phyloP scores from a whole-genome alignment of 2,797 vertebrate genomes.

The Microctenopoma stevenorrisi region DNA sequence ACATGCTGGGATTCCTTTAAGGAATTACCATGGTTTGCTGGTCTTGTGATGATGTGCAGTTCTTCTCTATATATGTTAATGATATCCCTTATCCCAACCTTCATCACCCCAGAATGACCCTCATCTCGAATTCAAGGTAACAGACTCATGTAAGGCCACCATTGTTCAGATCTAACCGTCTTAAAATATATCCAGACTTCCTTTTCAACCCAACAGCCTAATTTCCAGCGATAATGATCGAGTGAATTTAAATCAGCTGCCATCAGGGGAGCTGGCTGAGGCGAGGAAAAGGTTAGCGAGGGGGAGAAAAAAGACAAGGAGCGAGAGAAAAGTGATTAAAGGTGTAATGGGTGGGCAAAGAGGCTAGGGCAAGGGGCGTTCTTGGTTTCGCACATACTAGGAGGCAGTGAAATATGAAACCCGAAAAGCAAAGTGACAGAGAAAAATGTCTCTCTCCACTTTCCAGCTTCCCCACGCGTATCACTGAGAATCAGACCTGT shows the following conservation, averaged over 20 bases:
- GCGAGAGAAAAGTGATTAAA: conserved; percentile 53
- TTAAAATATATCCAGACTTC: conserved; percentile 32
- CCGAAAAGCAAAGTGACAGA: conserved; percentile 65
- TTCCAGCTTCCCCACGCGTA: conserved; percentile 36
- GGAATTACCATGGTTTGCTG: background rate
- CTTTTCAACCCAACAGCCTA: conserved; percentile 35
- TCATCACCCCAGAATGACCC: conserved; percentile 32
- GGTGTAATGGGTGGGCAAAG: conserved; percentile 50
- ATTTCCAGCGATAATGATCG: conserved; percentile 53
- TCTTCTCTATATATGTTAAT: conserved; percentile 26
- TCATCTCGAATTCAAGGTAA: conserved; percentile 29
- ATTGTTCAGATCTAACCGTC: conserved; percentile 6
- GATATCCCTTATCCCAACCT: background rate
- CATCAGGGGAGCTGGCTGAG: conserved; percentile 29
- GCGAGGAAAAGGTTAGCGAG: conserved; percentile 6
- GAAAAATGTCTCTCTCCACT: conserved; percentile 56
- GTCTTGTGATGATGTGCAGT: conserved; percentile 14
- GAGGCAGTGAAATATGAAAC: conserved; percentile 69
- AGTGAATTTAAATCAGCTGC: conserved; percentile 40
- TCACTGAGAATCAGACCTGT: conserved; percentile 56
- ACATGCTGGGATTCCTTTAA: conserved; percentile 15
- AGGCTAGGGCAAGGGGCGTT: conserved; percentile 28
- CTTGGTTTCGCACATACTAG: conserved; percentile 18
- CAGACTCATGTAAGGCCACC: conserved; percentile 15
- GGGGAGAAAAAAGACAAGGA: background rate